phyloP scores from a whole-genome alignment of 2,797 vertebrate species.

The Phrynocephalus forsythii region DNA sequence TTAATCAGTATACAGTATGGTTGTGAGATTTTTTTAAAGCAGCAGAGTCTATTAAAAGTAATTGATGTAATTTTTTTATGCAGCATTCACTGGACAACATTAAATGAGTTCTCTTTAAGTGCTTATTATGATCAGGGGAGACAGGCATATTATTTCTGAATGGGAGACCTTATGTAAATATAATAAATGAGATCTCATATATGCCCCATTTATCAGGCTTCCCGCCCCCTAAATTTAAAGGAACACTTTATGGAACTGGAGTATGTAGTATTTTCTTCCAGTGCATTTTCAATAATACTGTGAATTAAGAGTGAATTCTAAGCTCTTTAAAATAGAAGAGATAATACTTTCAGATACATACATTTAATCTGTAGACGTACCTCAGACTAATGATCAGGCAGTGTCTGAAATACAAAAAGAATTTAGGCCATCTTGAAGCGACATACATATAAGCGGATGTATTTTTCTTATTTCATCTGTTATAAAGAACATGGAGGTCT shows the following conservation, averaged over 20 bases:
- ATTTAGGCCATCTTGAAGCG: not conserved
- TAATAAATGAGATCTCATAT: not conserved
- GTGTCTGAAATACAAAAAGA: not conserved
- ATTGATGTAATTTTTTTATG: not conserved
- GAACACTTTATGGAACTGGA: not conserved
- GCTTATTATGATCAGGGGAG: too few species aligned
- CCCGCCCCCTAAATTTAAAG: not conserved
- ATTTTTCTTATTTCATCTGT: not conserved
- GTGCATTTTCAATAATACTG: not conserved
- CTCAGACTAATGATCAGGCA: not conserved
- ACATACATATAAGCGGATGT: not conserved
- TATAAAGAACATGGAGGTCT: not conserved
- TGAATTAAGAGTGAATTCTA: slow-evolving; percentile 17
- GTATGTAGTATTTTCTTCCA: not conserved
- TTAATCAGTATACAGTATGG: not conserved
- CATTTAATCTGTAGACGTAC: slow-evolving; percentile 7
- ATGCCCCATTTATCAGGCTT: not conserved
- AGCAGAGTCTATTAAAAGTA: not conserved
- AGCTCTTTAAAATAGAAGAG: not conserved
- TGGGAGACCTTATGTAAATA: not conserved
- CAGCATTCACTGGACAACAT: too few species aligned
- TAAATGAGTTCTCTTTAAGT: not conserved
- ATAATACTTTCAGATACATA: not conserved
- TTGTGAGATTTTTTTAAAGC: not conserved
- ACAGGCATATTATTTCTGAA: not conserved